A percentile compares a stretch with the other conserved stretches of the same genome.
Conservation (phyloP, 2,113 vertebrate genomes). For the Equus przewalskii region DNA sequence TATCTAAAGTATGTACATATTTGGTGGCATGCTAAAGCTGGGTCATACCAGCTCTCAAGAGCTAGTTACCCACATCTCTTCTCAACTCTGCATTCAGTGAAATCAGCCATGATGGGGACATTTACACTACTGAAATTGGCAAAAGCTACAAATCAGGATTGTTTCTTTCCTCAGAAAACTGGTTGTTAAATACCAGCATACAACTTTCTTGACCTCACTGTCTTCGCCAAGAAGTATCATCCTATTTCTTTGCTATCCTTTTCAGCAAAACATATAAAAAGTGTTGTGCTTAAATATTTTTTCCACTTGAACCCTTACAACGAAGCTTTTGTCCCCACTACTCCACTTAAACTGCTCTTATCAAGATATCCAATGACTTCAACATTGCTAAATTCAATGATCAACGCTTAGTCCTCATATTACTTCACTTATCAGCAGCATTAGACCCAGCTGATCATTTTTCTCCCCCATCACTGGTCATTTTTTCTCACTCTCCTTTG, state of each 20-base stretch:
- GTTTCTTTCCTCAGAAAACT: background rate
- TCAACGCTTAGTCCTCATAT: background rate
- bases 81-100: background rate
- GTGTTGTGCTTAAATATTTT: background rate
- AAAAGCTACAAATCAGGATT: constrained; percentile 29
- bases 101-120: background rate
- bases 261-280: constrained; percentile 34
- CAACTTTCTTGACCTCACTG: background rate
- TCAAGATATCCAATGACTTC: background rate
- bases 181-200: background rate
- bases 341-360: background rate
- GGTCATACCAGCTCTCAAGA: background rate
- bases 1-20: background rate
- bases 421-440: background rate
- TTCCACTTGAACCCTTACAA: background rate
- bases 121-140: background rate
- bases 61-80: background rate
- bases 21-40: background rate
- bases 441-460: background rate
- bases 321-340: background rate
- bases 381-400: background rate
- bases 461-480: background rate
- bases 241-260: constrained; percentile 30
- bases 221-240: constrained; percentile 14
- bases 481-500: background rate